These are phyloP conservation scores for Gastracanthus pulcherrimus DNA, from an alignment of 2,888 invertebrate genomes.

Conservation along the genomic window DNA sequence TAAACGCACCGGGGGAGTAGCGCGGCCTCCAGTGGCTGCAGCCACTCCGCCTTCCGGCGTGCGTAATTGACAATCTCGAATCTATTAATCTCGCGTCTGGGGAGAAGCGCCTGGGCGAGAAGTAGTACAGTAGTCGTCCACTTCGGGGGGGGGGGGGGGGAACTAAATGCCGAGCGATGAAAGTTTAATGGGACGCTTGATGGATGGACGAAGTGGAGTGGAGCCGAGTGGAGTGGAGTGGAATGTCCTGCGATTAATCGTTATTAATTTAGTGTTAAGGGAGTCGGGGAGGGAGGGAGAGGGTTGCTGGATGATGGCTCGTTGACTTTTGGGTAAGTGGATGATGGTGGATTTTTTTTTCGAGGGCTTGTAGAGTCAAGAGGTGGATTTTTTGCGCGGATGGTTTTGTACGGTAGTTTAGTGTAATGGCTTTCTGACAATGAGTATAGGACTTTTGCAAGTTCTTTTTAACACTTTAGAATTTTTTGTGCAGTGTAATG, in stretches of 20 bases:
- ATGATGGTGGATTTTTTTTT: too few species aligned
- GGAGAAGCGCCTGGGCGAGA: not conserved
- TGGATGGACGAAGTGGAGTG: too few species aligned
- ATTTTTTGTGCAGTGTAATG: too few species aligned
- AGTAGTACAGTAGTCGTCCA: not conserved
- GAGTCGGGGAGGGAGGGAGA: not conserved
- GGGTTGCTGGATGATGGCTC: not conserved
- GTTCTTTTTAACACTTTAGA: too few species aligned
- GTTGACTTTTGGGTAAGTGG: too few species aligned
- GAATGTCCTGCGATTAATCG: not conserved
- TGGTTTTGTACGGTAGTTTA: too few species aligned
- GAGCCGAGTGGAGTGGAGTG: too few species aligned
- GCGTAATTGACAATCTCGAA: constrained; percentile 48
- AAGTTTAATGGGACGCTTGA: constrained; percentile 33
- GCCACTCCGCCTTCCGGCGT: not conserved
- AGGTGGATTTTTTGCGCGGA: too few species aligned
- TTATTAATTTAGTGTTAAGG: not conserved
- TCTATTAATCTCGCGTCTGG: constrained; percentile 32
- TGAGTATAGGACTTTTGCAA: too few species aligned
- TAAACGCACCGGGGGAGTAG: not conserved
- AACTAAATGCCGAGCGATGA: constrained; percentile 22
- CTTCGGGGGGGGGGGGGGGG: too few species aligned
- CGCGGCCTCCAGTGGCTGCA: not conserved
- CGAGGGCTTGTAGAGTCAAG: too few species aligned
- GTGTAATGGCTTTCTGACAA: too few species aligned